Evolutionary conservation across 2,113 vertebrate genomes (phyloP), one percentile per base, ranked within the genome.

Genomic region (Rhynchopsitta pachyrhyncha): DNA sequence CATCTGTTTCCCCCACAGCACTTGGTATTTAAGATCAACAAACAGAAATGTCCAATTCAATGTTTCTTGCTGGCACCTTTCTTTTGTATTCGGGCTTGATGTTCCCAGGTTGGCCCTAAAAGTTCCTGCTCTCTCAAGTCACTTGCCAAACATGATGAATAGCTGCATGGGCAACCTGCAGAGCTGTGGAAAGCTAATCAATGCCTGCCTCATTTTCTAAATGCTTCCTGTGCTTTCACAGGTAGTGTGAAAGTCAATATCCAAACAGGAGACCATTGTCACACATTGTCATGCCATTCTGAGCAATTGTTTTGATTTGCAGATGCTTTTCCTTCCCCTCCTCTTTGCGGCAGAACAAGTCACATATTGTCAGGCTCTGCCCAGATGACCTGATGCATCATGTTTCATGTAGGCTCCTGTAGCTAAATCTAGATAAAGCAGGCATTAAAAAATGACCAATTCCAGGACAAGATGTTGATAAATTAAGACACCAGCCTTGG

Each of bases 111-210:
- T 71, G 42, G 23, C 39, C 55, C 35, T 47, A 64, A 88, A 87
- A 10, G 27, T 67, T 84, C 33, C 60, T 82, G 80, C 66, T 81
- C 19, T 86, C 63, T 92, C 68, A 86, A 82, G 75, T 52, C 7
- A 2, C 73, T 88, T 95, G 77, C 69, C 88, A 77, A 91, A 82
- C 22, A 91, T 91, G 62, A 92, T 63, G 41, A 84, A 96, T 79
- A 89, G 44, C 62, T 71, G 19, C 2, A 2, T 74, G 78, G n/a
- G 62, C 82, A 91, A 76, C 83, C 80, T 82, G 79, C 63, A 77
- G 87, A 80, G 71, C 49, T 3, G 15, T 84, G 41, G 90, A 96
- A 92, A 93, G 77, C 31, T 96, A 94, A 96, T 95, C 92, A 82
- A 93, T 96, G 83, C 19, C 44, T 88, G 25, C 16, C 41, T 86